Percentiles rank a stretch among this genome's conserved stretches.
Conservation (phyloP, 2,113 vertebrate species). For the Rafetus swinhoei region DNA sequence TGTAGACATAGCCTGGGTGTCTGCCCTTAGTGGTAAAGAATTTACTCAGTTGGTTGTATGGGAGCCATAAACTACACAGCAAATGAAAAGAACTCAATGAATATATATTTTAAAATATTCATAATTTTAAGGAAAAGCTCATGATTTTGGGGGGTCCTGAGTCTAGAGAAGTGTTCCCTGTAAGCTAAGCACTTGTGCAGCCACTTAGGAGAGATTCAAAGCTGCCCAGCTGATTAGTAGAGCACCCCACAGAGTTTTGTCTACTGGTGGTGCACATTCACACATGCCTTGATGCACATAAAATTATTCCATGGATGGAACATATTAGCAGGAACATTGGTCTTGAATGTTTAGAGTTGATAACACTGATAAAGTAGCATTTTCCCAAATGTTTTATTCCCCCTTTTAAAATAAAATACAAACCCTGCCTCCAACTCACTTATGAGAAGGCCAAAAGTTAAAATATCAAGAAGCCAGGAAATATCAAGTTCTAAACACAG, state of each 20-base stretch:
- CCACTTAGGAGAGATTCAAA: no score
- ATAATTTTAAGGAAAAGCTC: neutral
- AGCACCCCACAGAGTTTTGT: no score
- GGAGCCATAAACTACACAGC: neutral
- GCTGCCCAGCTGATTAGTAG: no score
- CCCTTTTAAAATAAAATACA: neutral
- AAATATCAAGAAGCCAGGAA: neutral
- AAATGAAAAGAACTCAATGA: neutral
- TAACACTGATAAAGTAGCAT: neutral
- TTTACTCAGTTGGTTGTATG: no score
- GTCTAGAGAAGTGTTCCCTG: no score
- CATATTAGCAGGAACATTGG: no score
- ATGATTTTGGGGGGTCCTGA: neutral
- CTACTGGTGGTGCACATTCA: no score
- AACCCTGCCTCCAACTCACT: neutral
- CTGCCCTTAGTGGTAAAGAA: no score
- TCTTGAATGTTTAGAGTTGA: neutral
- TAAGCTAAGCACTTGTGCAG: no score
- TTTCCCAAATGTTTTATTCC: slow-evolving; percentile 24
- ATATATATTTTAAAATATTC: neutral
- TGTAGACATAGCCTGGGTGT: no score
- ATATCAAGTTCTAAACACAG: neutral
- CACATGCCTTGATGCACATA: no score
- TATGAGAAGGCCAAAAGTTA: neutral
- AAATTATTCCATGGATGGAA: no score